A percentile compares a stretch with the other conserved stretches of the same genome.
Evolutionary conservation across 2,113 vertebrate species (phyloP).

Genomic region (Grammomys surdaster): DNA sequence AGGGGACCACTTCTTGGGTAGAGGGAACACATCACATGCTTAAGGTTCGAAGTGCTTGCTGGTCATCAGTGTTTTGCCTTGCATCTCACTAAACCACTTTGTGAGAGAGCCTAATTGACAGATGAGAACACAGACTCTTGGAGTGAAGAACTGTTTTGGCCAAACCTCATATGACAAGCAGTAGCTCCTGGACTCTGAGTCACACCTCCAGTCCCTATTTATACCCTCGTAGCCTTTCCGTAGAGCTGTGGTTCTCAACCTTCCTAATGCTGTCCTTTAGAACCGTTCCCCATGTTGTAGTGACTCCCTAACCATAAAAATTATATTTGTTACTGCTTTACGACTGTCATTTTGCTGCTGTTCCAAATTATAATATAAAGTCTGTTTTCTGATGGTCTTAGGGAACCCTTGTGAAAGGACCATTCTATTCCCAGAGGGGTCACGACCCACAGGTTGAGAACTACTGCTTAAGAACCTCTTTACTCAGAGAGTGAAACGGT

Average conservation of each 20-base stretch:
- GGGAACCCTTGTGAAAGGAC: neutral
- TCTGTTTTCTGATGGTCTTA: neutral
- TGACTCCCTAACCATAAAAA: neutral
- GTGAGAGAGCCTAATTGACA: neutral
- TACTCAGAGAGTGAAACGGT: neutral
- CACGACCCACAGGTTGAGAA: neutral
- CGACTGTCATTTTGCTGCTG: neutral
- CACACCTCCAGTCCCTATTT: neutral
- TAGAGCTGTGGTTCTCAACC: neutral
- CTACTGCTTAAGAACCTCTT: neutral
- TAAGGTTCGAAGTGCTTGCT: neutral
- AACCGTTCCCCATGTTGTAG: neutral
- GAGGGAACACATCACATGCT: neutral
- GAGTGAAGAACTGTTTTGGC: neutral
- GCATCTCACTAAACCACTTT: neutral
- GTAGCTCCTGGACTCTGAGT: neutral
- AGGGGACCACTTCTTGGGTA: constrained; percentile 53
- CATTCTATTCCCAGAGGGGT: neutral
- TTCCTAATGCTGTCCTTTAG: neutral
- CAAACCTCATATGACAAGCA: neutral
- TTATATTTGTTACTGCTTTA: neutral
- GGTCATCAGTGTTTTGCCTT: rapidly evolving
- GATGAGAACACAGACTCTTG: neutral
- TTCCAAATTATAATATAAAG: neutral
- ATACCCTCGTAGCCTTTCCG: neutral